These are phyloP conservation scores for Choloepus didactylus DNA, from an alignment of 2,797 vertebrate species.

Conservation along the genomic window DNA sequence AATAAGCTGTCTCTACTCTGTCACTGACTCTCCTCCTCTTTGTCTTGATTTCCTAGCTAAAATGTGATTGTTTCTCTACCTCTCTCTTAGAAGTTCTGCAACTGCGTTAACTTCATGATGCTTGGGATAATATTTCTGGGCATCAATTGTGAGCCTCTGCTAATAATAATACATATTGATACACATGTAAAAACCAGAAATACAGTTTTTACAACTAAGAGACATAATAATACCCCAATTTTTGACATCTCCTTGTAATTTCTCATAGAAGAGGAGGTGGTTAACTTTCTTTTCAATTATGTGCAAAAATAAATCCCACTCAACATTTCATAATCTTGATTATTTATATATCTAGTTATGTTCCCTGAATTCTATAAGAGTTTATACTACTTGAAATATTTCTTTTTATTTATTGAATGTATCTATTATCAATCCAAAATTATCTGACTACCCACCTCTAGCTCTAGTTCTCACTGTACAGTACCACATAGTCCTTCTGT, in stretches of 20 bases:
- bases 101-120: neutral
- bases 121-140: neutral
- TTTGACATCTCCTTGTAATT: neutral
- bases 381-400: neutral
- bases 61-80: neutral
- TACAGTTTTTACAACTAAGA: neutral
- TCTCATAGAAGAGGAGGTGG: neutral
- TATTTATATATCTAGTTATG: neutral
- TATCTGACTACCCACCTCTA: neutral
- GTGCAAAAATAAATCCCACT: neutral
- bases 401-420: neutral
- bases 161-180: neutral
- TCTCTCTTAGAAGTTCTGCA: neutral
- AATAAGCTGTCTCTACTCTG: neutral
- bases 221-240: neutral
- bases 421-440: constrained; percentile 9
- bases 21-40: neutral
- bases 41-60: neutral
- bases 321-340: neutral
- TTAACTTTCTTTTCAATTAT: neutral
- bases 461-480: neutral
- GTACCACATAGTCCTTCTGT: neutral
- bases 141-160: neutral
- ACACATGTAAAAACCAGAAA: neutral
- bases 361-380: neutral